These are phyloP conservation scores for Xiphophorus birchmanni DNA, from an alignment of 2,797 vertebrate species.

Conservation along the genomic window DNA sequence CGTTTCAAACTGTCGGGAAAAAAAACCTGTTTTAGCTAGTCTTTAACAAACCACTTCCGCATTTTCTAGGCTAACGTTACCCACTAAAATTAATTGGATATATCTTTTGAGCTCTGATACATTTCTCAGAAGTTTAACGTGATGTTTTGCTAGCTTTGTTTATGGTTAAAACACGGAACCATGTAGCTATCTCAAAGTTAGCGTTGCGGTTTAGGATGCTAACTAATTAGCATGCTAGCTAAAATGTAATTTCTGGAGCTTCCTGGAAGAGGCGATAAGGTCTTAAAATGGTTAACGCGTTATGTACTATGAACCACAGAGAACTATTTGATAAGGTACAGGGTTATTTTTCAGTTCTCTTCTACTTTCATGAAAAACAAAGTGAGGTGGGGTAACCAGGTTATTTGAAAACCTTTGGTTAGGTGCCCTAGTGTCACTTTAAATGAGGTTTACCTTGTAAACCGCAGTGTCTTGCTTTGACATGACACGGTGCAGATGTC, in stretches of 20 bases:
- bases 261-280: not conserved
- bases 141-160: not conserved
- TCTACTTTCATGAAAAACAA: not conserved
- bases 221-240: not conserved
- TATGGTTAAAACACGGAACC: not conserved
- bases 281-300: not conserved
- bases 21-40: conserved; percentile 3
- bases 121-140: not conserved
- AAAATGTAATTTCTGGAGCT: not conserved
- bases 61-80: conserved; percentile 40
- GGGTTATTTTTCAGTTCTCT: not conserved
- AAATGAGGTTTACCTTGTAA: not conserved
- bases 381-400: not conserved
- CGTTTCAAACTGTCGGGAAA: not conserved
- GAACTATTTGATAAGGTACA: not conserved
- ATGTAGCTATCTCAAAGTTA: not conserved
- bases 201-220: not conserved
- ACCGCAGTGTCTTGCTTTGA: not conserved
- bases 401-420: not conserved
- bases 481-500: not conserved
- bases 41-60: conserved; percentile 56
- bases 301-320: not conserved
- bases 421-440: not conserved
- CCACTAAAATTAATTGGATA: not conserved
- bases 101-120: not conserved